Evolutionary conservation across 2,888 invertebrate species (phyloP).

Genomic region (Julus scanicus): DNA sequence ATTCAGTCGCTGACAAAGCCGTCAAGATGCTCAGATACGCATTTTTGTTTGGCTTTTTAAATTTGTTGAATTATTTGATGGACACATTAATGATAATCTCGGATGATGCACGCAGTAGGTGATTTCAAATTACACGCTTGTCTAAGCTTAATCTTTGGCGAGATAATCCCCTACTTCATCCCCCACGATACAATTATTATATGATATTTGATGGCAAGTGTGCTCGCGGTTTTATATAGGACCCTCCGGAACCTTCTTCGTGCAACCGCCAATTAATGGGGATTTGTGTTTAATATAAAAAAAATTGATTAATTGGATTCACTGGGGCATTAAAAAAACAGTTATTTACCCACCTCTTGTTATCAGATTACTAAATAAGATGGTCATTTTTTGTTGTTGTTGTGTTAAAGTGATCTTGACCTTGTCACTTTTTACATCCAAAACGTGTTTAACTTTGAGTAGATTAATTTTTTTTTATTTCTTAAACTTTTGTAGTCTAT

Average conservation of each 20-base stretch:
- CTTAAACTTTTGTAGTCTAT: too few species aligned
- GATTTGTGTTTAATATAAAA: slow-evolving; percentile 12
- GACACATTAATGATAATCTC: slow-evolving; percentile 50
- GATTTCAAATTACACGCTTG: slow-evolving; percentile 49
- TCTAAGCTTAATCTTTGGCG: slow-evolving; percentile 46
- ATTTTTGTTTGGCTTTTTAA: slow-evolving; percentile 44
- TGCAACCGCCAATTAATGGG: slow-evolving; percentile 47
- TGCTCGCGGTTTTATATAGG: neutral
- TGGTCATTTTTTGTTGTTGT: neutral
- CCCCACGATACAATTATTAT: slow-evolving; percentile 41
- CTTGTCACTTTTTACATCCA: neutral
- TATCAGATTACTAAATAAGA: slow-evolving; percentile 35
- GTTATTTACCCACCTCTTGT: neutral
- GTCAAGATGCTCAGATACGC: slow-evolving; percentile 48
- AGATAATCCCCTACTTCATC: slow-evolving; percentile 20
- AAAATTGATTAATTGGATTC: slow-evolving; percentile 41
- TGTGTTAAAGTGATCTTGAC: neutral
- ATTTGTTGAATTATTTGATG: slow-evolving; percentile 29
- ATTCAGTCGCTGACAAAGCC: slow-evolving; percentile 49
- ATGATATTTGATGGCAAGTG: slow-evolving; percentile 35
- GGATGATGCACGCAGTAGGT: slow-evolving; percentile 48
- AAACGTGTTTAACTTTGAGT: neutral
- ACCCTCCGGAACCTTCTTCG: slow-evolving; percentile 40
- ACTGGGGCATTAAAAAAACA: slow-evolving; percentile 21
- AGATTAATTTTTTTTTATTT: too few species aligned